Evolutionary conservation across 1,140 invertebrate genomes (phyloP), one percentile per base, ranked within the genome.

Genomic region (Telenomus remus): DNA sequence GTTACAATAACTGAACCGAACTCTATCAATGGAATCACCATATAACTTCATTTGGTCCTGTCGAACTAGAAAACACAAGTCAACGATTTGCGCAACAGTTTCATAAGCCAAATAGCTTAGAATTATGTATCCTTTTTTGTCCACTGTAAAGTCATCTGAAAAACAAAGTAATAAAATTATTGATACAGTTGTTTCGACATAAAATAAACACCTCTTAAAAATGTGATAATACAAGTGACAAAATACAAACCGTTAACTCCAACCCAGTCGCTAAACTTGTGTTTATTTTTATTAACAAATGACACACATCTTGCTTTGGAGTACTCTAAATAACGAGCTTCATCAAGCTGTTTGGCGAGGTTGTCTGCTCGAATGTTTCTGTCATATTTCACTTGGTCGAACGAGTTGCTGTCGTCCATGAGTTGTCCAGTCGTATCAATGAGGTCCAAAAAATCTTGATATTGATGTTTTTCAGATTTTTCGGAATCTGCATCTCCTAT

Each of bases 51-150:
- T 87, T 69, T 87, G 86, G 76, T 92, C 91, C 76, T 91, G 90
- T 61, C 91, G 88, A 0, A 93, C 90, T 51, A 92, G 72, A n/a
- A 93, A 84, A 12, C 90, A 88, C 27, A 92, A 82, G 83, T 93
- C 92, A 56, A 93, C 87, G 60, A 93, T 90, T 83, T 92, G 90
- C 8, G 92, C 92, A 4, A 93, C 90, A 6, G 91, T 92, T 86
- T 93, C 92, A 80, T 92, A 92, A 0, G 92, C 91, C 13, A 93
- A 83, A 81, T 93, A 93, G 53, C 90, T 88, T 43, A 93, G 80
- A 46, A 92, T 87, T 51, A 89, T 89, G 37, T 90, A 82, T 1
- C 89, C 89, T 66, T 88, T 81, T 50, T 86, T 87, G 8, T 88
- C 86, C 27, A 91, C 82, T 46, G 85, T 90, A 14, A 91, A 79